Percentiles rank a stretch among this genome's conserved stretches.
Conservation (phyloP, 2,797 vertebrate genomes). For the Eutrigla gurnardus region DNA sequence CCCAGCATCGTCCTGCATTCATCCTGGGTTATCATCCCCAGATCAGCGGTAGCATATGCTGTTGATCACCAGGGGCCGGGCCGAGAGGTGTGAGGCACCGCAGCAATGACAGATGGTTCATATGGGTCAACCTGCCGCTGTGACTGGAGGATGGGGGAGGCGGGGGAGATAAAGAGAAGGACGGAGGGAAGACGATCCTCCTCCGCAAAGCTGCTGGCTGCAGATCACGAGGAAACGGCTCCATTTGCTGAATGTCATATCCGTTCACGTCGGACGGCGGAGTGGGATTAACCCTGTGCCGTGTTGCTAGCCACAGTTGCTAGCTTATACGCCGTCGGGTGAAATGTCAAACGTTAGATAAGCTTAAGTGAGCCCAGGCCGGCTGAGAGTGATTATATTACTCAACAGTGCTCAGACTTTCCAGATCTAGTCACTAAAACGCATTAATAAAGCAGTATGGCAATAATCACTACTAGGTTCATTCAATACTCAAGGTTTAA, state of each 20-base stretch:
- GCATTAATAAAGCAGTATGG: slow-evolving; percentile 21
- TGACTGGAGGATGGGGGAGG: slow-evolving; percentile 55
- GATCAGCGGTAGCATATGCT: slow-evolving; percentile 68
- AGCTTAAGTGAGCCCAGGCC: slow-evolving; percentile 19
- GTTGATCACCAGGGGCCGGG: slow-evolving; percentile 59
- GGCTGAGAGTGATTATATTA: slow-evolving; percentile 36
- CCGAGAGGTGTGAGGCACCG: slow-evolving; percentile 64
- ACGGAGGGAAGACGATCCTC: slow-evolving; percentile 36
- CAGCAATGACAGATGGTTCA: slow-evolving; percentile 78
- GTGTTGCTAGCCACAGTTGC: slow-evolving; percentile 9
- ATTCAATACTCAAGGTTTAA: slow-evolving; percentile 45
- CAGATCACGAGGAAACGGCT: slow-evolving; percentile 48
- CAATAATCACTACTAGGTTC: slow-evolving; percentile 17
- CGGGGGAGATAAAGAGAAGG: slow-evolving; percentile 40
- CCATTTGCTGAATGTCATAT: slow-evolving; percentile 45
- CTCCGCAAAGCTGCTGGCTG: slow-evolving; percentile 45
- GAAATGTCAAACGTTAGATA: slow-evolving; percentile 41
- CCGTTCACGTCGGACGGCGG: slow-evolving; percentile 21
- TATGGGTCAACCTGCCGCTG: slow-evolving; percentile 73
- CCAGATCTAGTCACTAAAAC: background rate
- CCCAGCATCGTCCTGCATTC: background rate
- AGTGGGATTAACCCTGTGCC: slow-evolving; percentile 39
- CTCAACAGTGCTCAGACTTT: slow-evolving; percentile 25
- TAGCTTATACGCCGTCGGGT: slow-evolving; percentile 7
- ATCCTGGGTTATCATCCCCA: slow-evolving; percentile 48